phyloP scores from a whole-genome alignment of 2,888 invertebrate genomes.

The Ischnura elegans region DNA sequence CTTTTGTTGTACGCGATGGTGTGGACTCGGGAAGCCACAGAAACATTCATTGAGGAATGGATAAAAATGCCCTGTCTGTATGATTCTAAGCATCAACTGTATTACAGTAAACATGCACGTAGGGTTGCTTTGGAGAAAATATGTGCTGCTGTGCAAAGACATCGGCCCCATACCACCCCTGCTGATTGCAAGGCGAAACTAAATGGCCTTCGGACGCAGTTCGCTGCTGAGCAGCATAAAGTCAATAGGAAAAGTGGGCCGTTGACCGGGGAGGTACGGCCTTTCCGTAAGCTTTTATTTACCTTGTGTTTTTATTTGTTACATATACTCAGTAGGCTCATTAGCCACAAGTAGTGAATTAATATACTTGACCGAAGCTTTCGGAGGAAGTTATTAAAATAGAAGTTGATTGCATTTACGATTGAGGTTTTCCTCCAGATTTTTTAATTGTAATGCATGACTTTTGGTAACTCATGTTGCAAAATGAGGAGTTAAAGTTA shows the following conservation, averaged over 20 bases:
- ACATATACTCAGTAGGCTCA: too few species aligned
- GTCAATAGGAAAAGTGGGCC: neutral
- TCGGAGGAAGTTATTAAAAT: too few species aligned
- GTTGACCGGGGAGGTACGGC: neutral
- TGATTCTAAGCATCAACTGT: neutral
- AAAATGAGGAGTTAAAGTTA: too few species aligned
- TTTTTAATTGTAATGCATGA: too few species aligned
- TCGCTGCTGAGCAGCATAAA: neutral
- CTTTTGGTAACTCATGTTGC: too few species aligned
- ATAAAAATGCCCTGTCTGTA: neutral
- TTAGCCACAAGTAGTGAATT: too few species aligned
- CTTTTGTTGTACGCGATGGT: neutral
- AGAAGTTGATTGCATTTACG: too few species aligned
- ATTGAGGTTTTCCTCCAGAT: too few species aligned
- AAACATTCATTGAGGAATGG: neutral
- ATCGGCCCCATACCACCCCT: neutral
- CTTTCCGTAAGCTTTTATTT: neutral
- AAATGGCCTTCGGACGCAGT: neutral
- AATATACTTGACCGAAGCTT: too few species aligned
- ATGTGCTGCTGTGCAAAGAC: neutral
- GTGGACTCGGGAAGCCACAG: neutral
- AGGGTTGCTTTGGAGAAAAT: neutral
- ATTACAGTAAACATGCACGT: neutral
- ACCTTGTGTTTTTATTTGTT: neutral
- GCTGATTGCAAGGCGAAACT: neutral